Base-by-base conservation (phyloP, 2,797 vertebrate genomes). In the Cynodonichthys magdalenae region DNA sequence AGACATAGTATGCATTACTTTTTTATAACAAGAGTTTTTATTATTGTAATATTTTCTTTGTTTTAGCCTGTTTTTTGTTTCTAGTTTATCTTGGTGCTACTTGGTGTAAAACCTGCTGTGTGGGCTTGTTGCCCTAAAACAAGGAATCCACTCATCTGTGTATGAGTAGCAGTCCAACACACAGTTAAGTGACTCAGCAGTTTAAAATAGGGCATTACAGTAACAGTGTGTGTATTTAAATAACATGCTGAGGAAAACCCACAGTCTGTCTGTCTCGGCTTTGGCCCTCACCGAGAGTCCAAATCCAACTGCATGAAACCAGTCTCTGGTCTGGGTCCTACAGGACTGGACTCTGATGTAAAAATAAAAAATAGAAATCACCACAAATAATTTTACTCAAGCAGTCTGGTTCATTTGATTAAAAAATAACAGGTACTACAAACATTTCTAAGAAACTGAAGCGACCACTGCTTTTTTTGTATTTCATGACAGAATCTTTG, bases 131-230 rank as follows among this genome's bases (percentile, higher is more conserved):
- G 75, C 48, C 56, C 44, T 67, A 59, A n/a, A 51, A 39, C 24
- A 29, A 59, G 62, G 54, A 76, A n/a, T 65, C 64, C 46, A 53
- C 49, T 47, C 56, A 19, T 58, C 59, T 65, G 18, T 53, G 53
- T 54, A 2, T 48, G 70, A 78, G 58, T 36, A 56, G 44, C 39
- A 59, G 60, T 64, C 58, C 54, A 51, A 20, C 50, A 18, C 71
- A 66, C 63, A 27, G 63, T 58, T 50, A 55, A 53, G 61, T 86
- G 83, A 86, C 63, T 89, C 79, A 68, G 80, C 80, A 83, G 64
- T 84, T 87, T 72, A 79, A 89, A 92, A 85, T 69, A 81, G 78
- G 77, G 73, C 79, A 89, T 89, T 90, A 82, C 75, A 55, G 69
- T 65, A 70, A 71, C 60, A 60, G 68, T n/a, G 52, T 28, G 17